phyloP scores from a whole-genome alignment of 2,113 vertebrate species.

The Mesembrinibis cayennensis region DNA sequence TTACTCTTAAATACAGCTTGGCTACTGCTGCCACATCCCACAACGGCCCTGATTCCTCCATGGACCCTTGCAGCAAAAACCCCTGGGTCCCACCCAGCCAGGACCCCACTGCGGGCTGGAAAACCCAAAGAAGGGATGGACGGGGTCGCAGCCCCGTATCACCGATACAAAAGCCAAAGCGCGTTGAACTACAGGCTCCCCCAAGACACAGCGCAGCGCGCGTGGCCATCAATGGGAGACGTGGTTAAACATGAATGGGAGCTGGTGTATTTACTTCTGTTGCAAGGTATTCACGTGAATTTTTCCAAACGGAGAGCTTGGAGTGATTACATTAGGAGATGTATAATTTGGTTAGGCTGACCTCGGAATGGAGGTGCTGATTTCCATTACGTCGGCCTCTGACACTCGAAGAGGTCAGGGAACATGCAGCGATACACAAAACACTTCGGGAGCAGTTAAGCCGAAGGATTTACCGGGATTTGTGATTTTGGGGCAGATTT shows the following conservation, averaged over 20 bases:
- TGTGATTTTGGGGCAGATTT: neutral
- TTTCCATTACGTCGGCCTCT: slow-evolving; percentile 67
- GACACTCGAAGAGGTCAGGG: slow-evolving; percentile 28
- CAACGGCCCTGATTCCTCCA: neutral
- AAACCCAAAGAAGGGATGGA: neutral
- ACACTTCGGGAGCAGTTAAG: neutral
- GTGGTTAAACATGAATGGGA: slow-evolving; percentile 5
- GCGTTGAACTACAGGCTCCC: neutral
- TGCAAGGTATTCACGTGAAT: slow-evolving; percentile 53
- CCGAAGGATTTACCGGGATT: neutral
- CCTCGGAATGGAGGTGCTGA: slow-evolving; percentile 65
- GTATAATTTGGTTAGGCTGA: slow-evolving; percentile 69
- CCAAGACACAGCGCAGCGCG: neutral
- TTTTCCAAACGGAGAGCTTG: slow-evolving; percentile 43
- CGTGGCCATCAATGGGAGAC: neutral
- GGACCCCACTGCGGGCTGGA: fast-evolving
- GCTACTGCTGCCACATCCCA: neutral
- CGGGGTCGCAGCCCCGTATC: neutral
- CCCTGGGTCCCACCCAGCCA: neutral
- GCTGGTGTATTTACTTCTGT: slow-evolving; percentile 20
- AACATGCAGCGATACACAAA: slow-evolving; percentile 42
- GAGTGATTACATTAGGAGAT: slow-evolving; percentile 52
- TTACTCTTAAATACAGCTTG: neutral
- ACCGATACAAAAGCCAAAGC: neutral
- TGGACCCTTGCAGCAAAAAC: fast-evolving